A percentile compares a stretch with the other conserved stretches of the same genome.
Evolutionary conservation across 2,113 vertebrate species (phyloP).

Genomic region (Solea senegalensis): DNA sequence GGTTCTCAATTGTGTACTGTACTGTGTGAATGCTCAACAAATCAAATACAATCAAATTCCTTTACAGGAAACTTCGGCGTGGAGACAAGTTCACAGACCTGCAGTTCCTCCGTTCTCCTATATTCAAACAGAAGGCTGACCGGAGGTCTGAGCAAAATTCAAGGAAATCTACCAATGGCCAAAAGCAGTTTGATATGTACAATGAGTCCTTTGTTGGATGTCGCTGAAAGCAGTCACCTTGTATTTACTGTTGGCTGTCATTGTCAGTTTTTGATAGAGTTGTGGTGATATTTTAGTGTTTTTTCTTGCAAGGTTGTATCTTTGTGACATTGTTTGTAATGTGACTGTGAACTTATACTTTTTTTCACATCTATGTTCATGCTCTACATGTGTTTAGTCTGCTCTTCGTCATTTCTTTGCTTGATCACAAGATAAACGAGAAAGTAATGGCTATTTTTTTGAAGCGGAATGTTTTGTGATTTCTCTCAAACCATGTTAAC

Average conservation of each 20-base stretch:
- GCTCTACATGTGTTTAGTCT: not conserved
- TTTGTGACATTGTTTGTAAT: not conserved
- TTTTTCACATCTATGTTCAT: not conserved
- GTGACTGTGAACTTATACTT: constrained; percentile 20
- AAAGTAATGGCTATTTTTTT: not conserved
- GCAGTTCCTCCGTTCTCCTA: constrained; percentile 88
- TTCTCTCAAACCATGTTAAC: too few relatives aligned
- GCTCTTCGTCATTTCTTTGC: not conserved
- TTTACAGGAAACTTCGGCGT: constrained; percentile 90
- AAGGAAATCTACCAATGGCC: constrained; percentile 58
- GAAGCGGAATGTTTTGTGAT: not conserved
- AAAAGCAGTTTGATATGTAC: constrained; percentile 74
- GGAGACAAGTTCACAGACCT: constrained; percentile 94
- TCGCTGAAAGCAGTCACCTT: constrained; percentile 44
- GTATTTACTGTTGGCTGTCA: not conserved
- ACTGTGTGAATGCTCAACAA: not conserved
- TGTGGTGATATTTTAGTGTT: not conserved
- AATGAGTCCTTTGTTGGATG: constrained; percentile 84
- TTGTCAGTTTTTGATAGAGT: not conserved
- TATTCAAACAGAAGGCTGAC: constrained; percentile 80
- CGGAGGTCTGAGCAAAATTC: constrained; percentile 54
- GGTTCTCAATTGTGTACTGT: not conserved
- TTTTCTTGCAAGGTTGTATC: not conserved
- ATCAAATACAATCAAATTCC: not conserved
- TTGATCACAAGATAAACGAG: not conserved